These are phyloP conservation scores for Drosophila bunnanda DNA, from an alignment of 2,888 invertebrate species.

Conservation along the genomic window DNA sequence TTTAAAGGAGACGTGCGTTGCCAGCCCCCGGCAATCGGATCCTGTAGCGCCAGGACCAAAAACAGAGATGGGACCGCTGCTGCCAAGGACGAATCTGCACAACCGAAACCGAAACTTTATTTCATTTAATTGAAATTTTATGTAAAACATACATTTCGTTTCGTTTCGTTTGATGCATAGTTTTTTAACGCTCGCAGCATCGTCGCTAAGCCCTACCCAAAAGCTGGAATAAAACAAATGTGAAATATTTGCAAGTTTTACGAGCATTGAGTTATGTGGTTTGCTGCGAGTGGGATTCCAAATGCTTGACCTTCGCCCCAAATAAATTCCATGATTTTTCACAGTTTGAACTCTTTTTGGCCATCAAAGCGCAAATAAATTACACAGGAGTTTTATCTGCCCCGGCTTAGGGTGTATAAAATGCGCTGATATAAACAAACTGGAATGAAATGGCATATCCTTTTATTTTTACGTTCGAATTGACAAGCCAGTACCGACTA, in stretches of 20 bases:
- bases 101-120: slow-evolving; percentile 62
- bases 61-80: slow-evolving; percentile 2
- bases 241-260: slow-evolving; percentile 73
- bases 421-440: slow-evolving; percentile 57
- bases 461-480: slow-evolving; percentile 68
- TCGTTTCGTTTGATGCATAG: slow-evolving; percentile 63
- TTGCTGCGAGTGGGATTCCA: slow-evolving; percentile 28
- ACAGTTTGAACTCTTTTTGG: slow-evolving; percentile 69
- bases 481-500: slow-evolving; percentile 61
- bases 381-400: slow-evolving; percentile 53
- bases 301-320: slow-evolving; percentile 69
- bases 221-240: slow-evolving; percentile 45
- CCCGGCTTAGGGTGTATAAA: slow-evolving; percentile 52
- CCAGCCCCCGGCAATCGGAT: slow-evolving; percentile 31
- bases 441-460: slow-evolving; percentile 40
- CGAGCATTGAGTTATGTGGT: slow-evolving; percentile 63
- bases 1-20: slow-evolving; percentile 70
- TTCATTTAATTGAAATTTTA: slow-evolving; percentile 78
- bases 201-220: slow-evolving; percentile 5
- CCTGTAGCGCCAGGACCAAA: slow-evolving; percentile 54
- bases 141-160: slow-evolving; percentile 73
- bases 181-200: slow-evolving; percentile 53
- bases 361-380: slow-evolving; percentile 69
- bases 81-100: slow-evolving; percentile 61
- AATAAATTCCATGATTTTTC: slow-evolving; percentile 77